Base-by-base conservation (phyloP, 37 sponge, comb jelly and placozoan genomes). In the Lycopodina hypogea region DNA sequence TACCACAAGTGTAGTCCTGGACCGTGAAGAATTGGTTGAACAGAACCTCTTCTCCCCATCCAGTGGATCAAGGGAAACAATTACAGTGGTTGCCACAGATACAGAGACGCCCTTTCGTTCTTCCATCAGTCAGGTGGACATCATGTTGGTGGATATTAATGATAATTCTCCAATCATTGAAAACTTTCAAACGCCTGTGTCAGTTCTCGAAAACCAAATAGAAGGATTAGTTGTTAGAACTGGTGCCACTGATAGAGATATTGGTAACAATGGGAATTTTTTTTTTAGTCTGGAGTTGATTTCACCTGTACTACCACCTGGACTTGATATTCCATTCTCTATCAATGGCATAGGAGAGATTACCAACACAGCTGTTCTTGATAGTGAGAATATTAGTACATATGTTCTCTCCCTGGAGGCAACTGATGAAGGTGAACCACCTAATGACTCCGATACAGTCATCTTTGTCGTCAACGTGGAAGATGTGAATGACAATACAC, bases 401-500 rank as follows among this genome's bases (percentile, higher is more conserved):
- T 83, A 78, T 39, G 60, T 28, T 15, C 42, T 86, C 7, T 36
- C 32, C 26, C 39, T 90, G 19, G 39, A 42, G 21, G 90, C 90
- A 33, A 56, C 26, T 1, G 90, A 90, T 29, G 53, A 29, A 69
- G 90, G 90, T 37, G 48, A 32, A 0, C 82, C 86, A 1, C 22
- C 86, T 0, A 28, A 45, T 45, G 35, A 42, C 22, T 53, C 39
- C 35, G 1, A 60, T 23, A 60, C 1, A 37, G 71, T 34, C 12
- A 45, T 11, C 18, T 40, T 74, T 28, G 28, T 26, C 6, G 37
- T 86, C 12, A 56, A 18, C 23, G 66, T 92, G 3, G 14, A 35
- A 24, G 92, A 92, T 59, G 68, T 78, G 30, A 94, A 94, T 66
- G 94, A 94, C 71, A 90, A 87, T 63, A 58, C 82, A 15, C 94